Conservation (phyloP, 2,797 vertebrate species). For the Melopsittacus undulatus region DNA sequence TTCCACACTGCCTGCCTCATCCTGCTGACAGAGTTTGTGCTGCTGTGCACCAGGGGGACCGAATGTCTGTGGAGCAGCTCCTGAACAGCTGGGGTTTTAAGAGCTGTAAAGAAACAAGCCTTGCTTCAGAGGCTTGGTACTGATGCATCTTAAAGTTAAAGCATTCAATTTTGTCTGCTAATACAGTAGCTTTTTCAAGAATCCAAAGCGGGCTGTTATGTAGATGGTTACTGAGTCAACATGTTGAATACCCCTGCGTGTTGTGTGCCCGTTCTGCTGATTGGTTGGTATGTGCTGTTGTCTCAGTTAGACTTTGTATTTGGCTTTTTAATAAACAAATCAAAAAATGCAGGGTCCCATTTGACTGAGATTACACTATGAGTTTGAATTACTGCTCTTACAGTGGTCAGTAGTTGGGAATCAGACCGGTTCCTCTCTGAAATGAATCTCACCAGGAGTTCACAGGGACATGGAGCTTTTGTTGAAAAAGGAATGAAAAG, state of each 20-base stretch:
- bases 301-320: background rate
- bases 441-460: background rate
- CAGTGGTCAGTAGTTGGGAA: background rate
- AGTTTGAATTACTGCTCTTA: background rate
- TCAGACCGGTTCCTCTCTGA: background rate
- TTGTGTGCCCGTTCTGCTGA: background rate
- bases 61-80: background rate
- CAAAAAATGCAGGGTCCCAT: background rate
- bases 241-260: background rate
- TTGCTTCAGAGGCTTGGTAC: background rate
- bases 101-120: background rate
- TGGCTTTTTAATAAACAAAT: background rate
- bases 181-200: background rate
- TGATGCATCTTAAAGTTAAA: background rate
- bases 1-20: background rate
- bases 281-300: background rate
- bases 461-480: background rate
- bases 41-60: accelerated
- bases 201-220: background rate
- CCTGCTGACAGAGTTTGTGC: background rate
- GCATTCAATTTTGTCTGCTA: background rate
- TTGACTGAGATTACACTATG: background rate
- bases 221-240: background rate
- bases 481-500: background rate
- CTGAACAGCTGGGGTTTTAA: background rate